Evolutionary conservation across 2,113 vertebrate genomes (phyloP), one percentile per base, ranked within the genome.

Genomic region (Talpa occidentalis): DNA sequence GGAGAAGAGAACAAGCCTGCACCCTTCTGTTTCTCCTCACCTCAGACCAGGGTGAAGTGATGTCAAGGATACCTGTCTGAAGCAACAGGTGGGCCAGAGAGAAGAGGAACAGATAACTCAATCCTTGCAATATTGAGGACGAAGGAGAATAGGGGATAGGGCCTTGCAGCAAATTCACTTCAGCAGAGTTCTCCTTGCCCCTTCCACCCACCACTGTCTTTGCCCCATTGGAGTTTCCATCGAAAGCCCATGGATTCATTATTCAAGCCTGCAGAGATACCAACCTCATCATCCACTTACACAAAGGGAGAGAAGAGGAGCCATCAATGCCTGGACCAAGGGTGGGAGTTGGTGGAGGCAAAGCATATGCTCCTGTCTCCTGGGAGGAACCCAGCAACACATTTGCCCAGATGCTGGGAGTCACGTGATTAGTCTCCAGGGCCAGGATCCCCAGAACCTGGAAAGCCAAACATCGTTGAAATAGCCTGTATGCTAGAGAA

Each of bases 381-480:
- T 35, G 60, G 19, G n/a, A 8, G n/a, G 35, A 85, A 21, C 28
- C 15, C 28, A 72, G 62, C 37, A 52, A 52, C 5, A 8, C 44
- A 76, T 79, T 24, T 76, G 49, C 30, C 30, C 30, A 40, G 56
- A 30, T 28, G 32, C 16, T n/a, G 6, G 44, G 19, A 42, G 6
- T 59, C 69, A 22, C 56, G 30, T 69, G 44, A 72, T 42, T 30
- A 30, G 49, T 9, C 8, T 60, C 47, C 2, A 4, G 17, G 42
- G 35, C 26, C 70, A 72, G 60, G 77, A 78, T 78, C 76, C 82
- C 44, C 59, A 35, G 87, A 90, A 28, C 32, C 76, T 59, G 59
- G 78, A 89, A 93, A 93, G 44, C 37, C 62, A 94, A 77, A 56
- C n/a, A n/a, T n/a, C 19, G 16, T 28, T 28, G 60, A 81, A 67